phyloP scores from a whole-genome alignment of 2,797 vertebrate genomes.

The Triplophysa yarkandensis region DNA sequence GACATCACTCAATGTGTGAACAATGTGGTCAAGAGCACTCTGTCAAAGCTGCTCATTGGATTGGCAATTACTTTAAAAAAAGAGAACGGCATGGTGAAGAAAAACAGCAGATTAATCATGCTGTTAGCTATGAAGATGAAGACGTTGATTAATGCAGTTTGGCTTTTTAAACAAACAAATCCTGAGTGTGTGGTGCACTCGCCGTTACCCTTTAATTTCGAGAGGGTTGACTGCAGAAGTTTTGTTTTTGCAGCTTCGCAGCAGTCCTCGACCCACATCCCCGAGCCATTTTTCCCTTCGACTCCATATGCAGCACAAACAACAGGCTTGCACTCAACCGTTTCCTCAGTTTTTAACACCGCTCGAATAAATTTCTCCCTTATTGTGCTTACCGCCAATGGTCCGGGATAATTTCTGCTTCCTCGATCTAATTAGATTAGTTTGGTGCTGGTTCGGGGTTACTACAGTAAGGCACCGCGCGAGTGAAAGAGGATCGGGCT shows the following conservation, averaged over 20 bases:
- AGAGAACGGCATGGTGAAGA: slow-evolving; percentile 8
- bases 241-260: slow-evolving; percentile 62
- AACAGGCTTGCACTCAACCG: slow-evolving; percentile 61
- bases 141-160: slow-evolving; percentile 60
- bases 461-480: slow-evolving; percentile 45
- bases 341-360: slow-evolving; percentile 53
- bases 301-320: slow-evolving; percentile 64
- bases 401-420: slow-evolving; percentile 51
- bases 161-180: slow-evolving; percentile 64
- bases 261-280: slow-evolving; percentile 48
- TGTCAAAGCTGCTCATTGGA: slow-evolving; percentile 46
- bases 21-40: slow-evolving; percentile 47
- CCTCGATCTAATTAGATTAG: slow-evolving; percentile 59
- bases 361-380: slow-evolving; percentile 59
- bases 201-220: slow-evolving; percentile 56
- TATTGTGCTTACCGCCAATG: slow-evolving; percentile 54
- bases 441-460: slow-evolving; percentile 51
- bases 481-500: slow-evolving; percentile 29
- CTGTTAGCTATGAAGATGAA: slow-evolving; percentile 55
- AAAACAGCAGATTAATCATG: slow-evolving; percentile 49
- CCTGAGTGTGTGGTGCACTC: slow-evolving; percentile 54
- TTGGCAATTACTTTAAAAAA: slow-evolving; percentile 47
- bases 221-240: slow-evolving; percentile 50
- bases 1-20: slow-evolving; percentile 52
- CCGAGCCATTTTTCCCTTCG: slow-evolving; percentile 45